Conservation (phyloP, 2,797 vertebrate species). For the Carcharodon carcharias region DNA sequence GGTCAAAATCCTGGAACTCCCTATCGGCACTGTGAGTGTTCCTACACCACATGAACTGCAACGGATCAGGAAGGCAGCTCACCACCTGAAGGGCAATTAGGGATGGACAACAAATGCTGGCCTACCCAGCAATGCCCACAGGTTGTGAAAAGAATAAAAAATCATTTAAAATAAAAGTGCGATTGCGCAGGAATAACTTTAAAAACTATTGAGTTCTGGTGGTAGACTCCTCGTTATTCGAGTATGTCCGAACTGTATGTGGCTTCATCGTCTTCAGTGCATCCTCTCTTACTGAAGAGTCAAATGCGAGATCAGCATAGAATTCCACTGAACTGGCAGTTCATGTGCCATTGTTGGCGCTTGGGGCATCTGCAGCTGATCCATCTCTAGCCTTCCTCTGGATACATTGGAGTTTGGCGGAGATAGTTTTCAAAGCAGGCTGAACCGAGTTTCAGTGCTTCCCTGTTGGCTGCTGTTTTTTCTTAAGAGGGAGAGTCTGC, state of each 20-base stretch:
- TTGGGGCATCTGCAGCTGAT: neutral
- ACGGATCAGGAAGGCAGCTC: too few species aligned
- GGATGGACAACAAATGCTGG: too few species aligned
- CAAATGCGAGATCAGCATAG: neutral
- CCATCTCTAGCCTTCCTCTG: neutral
- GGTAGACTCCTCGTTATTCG: too few species aligned
- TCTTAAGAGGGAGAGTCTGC: too few species aligned
- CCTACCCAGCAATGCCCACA: too few species aligned
- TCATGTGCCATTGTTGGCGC: neutral
- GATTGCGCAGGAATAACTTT: neutral
- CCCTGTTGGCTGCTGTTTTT: neutral
- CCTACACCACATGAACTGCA: too few species aligned
- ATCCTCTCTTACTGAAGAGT: neutral
- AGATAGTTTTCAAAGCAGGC: neutral
- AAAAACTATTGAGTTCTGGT: neutral
- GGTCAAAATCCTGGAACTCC: too few species aligned
- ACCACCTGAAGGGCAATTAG: too few species aligned
- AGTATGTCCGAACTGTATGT: neutral
- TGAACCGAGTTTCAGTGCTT: neutral
- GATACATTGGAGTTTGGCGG: neutral
- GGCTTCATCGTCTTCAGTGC: neutral
- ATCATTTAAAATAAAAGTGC: neutral
- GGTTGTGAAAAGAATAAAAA: too few species aligned
- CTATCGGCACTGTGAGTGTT: too few species aligned
- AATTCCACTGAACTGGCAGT: neutral